A percentile compares a stretch with the other conserved stretches of the same genome.
These are phyloP conservation scores for Rhadina sibilatrix DNA, from an alignment of 2,113 vertebrate species.

Conservation along the genomic window DNA sequence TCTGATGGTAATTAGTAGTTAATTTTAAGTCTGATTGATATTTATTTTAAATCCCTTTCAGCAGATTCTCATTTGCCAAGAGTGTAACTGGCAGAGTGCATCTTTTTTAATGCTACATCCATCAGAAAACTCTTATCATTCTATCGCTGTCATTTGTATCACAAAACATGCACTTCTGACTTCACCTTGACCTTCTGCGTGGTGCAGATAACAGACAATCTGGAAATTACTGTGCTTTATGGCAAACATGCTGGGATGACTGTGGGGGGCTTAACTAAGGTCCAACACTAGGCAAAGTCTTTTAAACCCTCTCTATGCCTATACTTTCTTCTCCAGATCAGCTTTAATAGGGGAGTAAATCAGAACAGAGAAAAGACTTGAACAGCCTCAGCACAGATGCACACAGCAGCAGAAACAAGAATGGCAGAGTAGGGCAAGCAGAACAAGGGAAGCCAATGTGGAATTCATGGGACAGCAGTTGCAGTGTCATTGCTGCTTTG, in stretches of 20 bases:
- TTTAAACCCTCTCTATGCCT: neutral
- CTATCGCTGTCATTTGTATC: neutral
- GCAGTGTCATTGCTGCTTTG: neutral
- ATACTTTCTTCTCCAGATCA: neutral
- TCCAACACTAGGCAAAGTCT: neutral
- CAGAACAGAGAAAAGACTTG: neutral
- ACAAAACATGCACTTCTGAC: neutral
- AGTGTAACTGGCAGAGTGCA: neutral
- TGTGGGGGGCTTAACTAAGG: neutral
- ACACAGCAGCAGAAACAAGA: neutral
- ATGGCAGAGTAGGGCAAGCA: neutral
- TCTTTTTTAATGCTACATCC: neutral
- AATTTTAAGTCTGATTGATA: conserved; percentile 24
- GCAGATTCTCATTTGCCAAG: neutral
- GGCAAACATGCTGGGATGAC: neutral
- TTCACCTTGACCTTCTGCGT: neutral
- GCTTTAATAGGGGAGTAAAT: neutral
- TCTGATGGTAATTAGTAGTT: conserved; percentile 18
- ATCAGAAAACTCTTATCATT: neutral
- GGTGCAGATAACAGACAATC: neutral
- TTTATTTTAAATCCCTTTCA: conserved; percentile 17
- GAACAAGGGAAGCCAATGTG: neutral
- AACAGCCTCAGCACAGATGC: neutral
- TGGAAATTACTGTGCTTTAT: neutral
- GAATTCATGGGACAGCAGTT: neutral